Evolutionary conservation across 2,888 invertebrate genomes (phyloP).

Genomic region (Amaurobius ferox): DNA sequence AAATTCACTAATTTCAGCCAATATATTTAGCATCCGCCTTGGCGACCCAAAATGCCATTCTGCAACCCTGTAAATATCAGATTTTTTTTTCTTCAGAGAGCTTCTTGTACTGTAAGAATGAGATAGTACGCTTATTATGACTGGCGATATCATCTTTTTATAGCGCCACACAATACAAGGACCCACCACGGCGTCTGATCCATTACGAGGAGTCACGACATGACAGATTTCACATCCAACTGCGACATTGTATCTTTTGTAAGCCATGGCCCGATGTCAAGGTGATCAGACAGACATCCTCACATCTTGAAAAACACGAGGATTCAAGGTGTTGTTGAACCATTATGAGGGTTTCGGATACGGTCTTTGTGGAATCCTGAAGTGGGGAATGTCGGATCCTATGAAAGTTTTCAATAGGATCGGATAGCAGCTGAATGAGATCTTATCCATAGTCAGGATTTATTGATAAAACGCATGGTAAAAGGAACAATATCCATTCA

Average conservation of each 20-base stretch:
- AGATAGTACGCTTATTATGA: constrained; percentile 15
- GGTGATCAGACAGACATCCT: constrained; percentile 25
- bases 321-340: constrained; percentile 51
- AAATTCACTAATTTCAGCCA: too few species aligned
- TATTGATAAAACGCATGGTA: too few species aligned
- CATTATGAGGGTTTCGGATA: constrained; percentile 37
- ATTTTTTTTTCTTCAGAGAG: not conserved
- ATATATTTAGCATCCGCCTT: too few species aligned
- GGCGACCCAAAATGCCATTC: too few species aligned
- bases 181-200: constrained; percentile 4
- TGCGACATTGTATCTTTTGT: constrained; percentile 46
- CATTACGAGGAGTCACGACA: constrained; percentile 45
- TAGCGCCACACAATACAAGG: constrained; percentile 9
- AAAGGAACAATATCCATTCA: too few species aligned
- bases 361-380: not conserved
- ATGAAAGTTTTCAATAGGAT: not conserved
- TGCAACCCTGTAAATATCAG: too few species aligned
- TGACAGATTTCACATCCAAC: constrained; percentile 67
- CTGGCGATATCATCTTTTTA: constrained; percentile 5
- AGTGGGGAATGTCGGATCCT: not conserved
- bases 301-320: constrained; percentile 10
- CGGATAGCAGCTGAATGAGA: not conserved
- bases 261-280: constrained; percentile 45
- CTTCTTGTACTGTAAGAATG: not conserved
- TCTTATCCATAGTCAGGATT: not conserved